These are phyloP conservation scores for Zenarchopterus dispar DNA, from an alignment of 2,797 vertebrate genomes.

Conservation along the genomic window DNA sequence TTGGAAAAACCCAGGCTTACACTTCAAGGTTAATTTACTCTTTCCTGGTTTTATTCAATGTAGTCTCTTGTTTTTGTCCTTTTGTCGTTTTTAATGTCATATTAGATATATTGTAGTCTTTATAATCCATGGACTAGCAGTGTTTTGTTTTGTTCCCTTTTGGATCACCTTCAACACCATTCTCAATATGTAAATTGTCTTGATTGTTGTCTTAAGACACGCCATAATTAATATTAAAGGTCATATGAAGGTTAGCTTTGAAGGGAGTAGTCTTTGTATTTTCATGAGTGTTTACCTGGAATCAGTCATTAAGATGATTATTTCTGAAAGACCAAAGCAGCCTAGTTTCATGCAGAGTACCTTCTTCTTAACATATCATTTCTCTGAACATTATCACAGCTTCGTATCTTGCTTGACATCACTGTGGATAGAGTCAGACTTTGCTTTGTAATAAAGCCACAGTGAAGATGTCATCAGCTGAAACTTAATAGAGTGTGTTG, in stretches of 20 bases:
- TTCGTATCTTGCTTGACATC: slow-evolving; percentile 50
- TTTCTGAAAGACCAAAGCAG: slow-evolving; percentile 10
- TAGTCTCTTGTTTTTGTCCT: background rate
- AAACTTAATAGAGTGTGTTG: slow-evolving; percentile 32
- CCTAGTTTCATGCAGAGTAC: slow-evolving; percentile 25
- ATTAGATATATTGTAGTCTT: background rate
- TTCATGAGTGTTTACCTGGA: slow-evolving; percentile 4
- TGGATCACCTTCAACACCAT: background rate
- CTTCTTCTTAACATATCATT: slow-evolving; percentile 6
- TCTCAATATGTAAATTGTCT: slow-evolving; percentile 1
- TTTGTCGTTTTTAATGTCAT: background rate
- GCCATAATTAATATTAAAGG: slow-evolving; percentile 27
- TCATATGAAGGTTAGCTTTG: slow-evolving; percentile 10
- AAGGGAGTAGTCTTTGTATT: slow-evolving; percentile 2
- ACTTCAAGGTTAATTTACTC: too few relatives aligned
- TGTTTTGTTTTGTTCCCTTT: background rate
- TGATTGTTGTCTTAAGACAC: slow-evolving; percentile 17
- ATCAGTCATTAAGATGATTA: slow-evolving; percentile 23
- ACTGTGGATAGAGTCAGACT: slow-evolving; percentile 45
- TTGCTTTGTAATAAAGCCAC: slow-evolving; percentile 55
- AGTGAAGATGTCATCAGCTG: slow-evolving; percentile 46
- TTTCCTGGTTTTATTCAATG: background rate
- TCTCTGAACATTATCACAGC: slow-evolving; percentile 29
- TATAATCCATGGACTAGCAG: background rate
- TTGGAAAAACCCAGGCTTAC: background rate